These are phyloP conservation scores for Formicarius rufipectus DNA, from an alignment of 2,113 vertebrate species.

Conservation along the genomic window DNA sequence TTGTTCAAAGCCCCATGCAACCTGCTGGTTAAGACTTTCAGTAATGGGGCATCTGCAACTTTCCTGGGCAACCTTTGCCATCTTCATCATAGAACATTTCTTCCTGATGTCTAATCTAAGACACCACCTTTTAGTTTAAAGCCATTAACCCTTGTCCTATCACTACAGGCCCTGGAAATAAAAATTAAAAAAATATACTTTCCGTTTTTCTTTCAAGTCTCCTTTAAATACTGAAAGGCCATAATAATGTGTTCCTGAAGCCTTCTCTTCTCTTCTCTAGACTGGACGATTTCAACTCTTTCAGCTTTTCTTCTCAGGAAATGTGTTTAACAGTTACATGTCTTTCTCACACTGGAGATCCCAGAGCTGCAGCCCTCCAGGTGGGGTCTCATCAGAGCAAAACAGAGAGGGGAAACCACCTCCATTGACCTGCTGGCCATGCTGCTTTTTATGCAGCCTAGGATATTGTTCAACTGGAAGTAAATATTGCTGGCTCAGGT, in stretches of 20 bases:
- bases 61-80: not conserved
- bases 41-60: not conserved
- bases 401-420: not conserved
- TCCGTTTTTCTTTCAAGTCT: not conserved
- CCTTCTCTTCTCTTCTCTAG: not conserved
- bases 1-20: not conserved
- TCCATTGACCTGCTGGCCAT: not conserved
- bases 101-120: not conserved
- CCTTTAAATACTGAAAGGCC: not conserved
- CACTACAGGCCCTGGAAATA: not conserved
- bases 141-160: not conserved
- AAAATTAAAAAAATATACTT: not conserved
- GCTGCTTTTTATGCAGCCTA: rapidly evolving
- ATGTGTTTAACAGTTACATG: not conserved
- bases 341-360: not conserved
- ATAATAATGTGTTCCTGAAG: not conserved
- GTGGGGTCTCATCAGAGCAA: not conserved
- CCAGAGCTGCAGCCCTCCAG: not conserved
- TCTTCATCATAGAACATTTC: not conserved
- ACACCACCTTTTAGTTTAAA: not conserved
- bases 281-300: not conserved
- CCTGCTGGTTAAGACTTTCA: not conserved
- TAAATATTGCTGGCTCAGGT: not conserved
- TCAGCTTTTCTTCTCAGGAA: not conserved
- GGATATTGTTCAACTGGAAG: rapidly evolving